Evolutionary conservation across 2,113 vertebrate species (phyloP).

Genomic region (Syrrhaptes paradoxus): DNA sequence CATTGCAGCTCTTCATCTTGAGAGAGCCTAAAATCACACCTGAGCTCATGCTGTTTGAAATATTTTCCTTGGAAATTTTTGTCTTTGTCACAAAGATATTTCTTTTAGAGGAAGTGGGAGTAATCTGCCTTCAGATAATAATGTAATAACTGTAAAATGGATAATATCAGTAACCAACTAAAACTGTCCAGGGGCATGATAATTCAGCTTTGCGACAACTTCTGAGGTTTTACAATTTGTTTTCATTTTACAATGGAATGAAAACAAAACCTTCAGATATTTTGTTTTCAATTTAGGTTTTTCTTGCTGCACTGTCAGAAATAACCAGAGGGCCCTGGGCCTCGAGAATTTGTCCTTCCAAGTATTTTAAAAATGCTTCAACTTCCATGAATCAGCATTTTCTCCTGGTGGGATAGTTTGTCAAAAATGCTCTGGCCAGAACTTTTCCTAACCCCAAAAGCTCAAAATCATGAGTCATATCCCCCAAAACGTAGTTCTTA

Average conservation of each 20-base stretch:
- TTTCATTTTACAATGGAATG: constrained; percentile 64
- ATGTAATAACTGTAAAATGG: constrained; percentile 19
- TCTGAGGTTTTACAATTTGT: constrained; percentile 70
- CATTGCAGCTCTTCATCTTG: neutral
- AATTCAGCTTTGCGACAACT: constrained; percentile 33
- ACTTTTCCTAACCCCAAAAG: constrained; percentile 37
- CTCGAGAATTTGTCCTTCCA: constrained; percentile 55
- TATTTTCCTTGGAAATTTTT: neutral
- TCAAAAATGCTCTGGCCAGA: neutral
- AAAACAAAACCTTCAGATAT: constrained; percentile 63
- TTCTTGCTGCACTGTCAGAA: constrained; percentile 53
- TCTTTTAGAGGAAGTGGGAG: neutral
- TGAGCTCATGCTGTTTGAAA: neutral
- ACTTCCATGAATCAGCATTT: constrained; percentile 47
- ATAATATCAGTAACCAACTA: constrained; percentile 6
- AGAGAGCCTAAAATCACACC: neutral
- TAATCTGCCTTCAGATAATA: neutral
- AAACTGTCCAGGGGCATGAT: constrained; percentile 19
- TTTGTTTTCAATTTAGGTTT: constrained; percentile 62
- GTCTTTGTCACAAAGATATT: neutral
- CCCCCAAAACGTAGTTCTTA: neutral
- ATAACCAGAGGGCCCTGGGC: constrained; percentile 47
- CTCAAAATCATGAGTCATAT: constrained; percentile 16
- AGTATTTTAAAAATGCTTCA: constrained; percentile 49
- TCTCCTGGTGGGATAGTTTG: constrained; percentile 19